These are phyloP conservation scores for Sebastes oblongus DNA, from an alignment of 2,797 vertebrate species.

Conservation along the genomic window DNA sequence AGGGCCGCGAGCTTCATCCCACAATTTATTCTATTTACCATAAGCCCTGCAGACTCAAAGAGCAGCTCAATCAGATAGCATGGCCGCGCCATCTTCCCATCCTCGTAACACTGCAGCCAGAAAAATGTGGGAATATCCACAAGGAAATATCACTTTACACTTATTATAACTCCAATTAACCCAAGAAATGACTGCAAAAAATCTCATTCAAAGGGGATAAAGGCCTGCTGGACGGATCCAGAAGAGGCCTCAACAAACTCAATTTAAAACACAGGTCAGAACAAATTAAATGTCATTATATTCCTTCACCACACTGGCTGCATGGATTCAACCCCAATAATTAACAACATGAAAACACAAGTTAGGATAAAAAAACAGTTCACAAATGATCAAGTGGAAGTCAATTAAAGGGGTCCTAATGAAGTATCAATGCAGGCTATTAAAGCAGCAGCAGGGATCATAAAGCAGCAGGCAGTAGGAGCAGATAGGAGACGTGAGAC, in stretches of 20 bases:
- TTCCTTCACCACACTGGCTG: neutral
- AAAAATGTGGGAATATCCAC: conserved; percentile 27
- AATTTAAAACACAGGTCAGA: conserved; percentile 31
- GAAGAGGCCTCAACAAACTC: conserved; percentile 12
- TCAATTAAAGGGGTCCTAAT: conserved; percentile 66
- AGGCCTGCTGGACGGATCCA: conserved; percentile 3
- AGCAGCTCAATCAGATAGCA: conserved; percentile 52
- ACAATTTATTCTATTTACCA: conserved; percentile 49
- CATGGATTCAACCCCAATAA: conserved; percentile 25
- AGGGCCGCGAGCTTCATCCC: conserved; percentile 36
- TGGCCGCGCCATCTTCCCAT: conserved; percentile 27
- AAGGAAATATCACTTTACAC: conserved; percentile 27
- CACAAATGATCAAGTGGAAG: conserved; percentile 61
- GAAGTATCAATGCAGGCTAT: conserved; percentile 59
- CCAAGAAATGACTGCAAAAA: conserved; percentile 19
- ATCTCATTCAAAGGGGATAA: conserved; percentile 14
- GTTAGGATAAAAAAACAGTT: conserved; percentile 34
- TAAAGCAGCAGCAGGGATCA: conserved; percentile 63
- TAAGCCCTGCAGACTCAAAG: conserved; percentile 44
- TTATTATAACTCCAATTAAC: conserved; percentile 43
- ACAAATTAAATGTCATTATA: conserved; percentile 32
- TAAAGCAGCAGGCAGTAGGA: conserved; percentile 51
- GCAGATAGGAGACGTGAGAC: conserved; percentile 46
- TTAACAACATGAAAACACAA: conserved; percentile 49
- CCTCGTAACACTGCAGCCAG: conserved; percentile 12